Base-by-base conservation (phyloP, 2,797 vertebrate species). In the Todus mexicanus region DNA sequence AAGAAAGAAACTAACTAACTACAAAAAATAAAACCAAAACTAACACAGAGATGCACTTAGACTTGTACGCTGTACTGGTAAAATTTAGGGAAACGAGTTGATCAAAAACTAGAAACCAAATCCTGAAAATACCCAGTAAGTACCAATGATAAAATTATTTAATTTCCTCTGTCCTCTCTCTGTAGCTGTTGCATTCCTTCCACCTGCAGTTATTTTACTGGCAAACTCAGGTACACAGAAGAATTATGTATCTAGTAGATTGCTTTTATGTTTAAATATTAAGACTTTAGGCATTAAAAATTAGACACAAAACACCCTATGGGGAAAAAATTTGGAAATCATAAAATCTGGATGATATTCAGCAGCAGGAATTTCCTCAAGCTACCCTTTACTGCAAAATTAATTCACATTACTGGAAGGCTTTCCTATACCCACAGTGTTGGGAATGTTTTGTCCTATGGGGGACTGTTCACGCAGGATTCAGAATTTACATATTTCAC, bases 401-500 rank as follows among this genome's bases (percentile, higher is more conserved):
- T 95, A 97, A 94, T 95, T 97, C 92, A 90, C 87, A 95, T 92
- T 94, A 94, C 92, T 92, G 85, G 91, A 96, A 97, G 84, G 93
- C 88, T 94, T 96, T 96, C 92, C 92, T 83, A 60, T 50, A 81
- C 87, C 87, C 93, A 96, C 71, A 75, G 90, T 66, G 89, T 91
- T 93, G 90, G 92, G 95, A 97, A 95, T 93, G 95, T 84, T 95
- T 94, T 95, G 91, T 97, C 97, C 97, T 97, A 53, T 94, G 97
- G 95, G 96, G 91, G 94, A 94, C 81, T 70, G 86, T 61, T 92
- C 97, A 93, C 9, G 48, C 79, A 96, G 96, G 96, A 97, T 75
- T 96, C 42, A 70, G 82, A 93, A 98, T 98, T 97, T 98, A 96
- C 97, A 97, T 97, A 98, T 96, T 98, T 97, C 95, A 96, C 96